phyloP scores from a whole-genome alignment of 2,888 invertebrate species.

The Chrysolina oricalcia region DNA sequence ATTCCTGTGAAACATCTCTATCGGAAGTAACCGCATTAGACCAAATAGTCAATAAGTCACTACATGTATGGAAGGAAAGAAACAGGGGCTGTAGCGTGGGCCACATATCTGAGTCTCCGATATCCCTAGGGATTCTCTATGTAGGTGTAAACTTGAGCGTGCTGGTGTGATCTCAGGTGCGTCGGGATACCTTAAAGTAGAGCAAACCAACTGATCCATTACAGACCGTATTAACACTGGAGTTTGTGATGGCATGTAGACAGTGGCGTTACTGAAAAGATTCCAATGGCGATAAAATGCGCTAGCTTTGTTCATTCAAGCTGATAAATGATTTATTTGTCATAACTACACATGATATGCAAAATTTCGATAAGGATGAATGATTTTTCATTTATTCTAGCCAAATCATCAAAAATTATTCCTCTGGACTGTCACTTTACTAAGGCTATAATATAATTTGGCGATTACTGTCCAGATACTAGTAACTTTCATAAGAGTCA shows the following conservation, averaged over 20 bases:
- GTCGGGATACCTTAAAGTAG: slow-evolving; percentile 48
- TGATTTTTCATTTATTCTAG: too few species aligned
- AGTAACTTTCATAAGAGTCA: too few species aligned
- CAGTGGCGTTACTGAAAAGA: neutral
- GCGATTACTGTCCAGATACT: too few species aligned
- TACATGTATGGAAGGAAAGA: slow-evolving; percentile 8
- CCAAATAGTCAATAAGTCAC: slow-evolving; percentile 24
- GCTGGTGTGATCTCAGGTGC: slow-evolving; percentile 59
- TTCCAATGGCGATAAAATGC: neutral
- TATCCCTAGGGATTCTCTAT: slow-evolving; percentile 45
- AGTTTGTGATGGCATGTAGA: neutral
- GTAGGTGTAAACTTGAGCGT: slow-evolving; percentile 51
- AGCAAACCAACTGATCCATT: slow-evolving; percentile 13
- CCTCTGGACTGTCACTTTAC: too few species aligned
- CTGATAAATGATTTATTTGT: too few species aligned
- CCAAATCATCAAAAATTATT: too few species aligned
- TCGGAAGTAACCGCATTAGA: slow-evolving; percentile 10
- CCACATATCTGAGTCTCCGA: slow-evolving; percentile 34
- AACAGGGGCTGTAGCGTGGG: slow-evolving; percentile 33
- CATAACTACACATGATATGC: too few species aligned
- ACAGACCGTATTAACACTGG: slow-evolving; percentile 4
- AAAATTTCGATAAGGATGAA: too few species aligned
- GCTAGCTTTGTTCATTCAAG: too few species aligned
- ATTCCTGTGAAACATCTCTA: slow-evolving; percentile 8
- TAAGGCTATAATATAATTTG: too few species aligned